Percentiles rank a stretch among this genome's conserved stretches.
These are phyloP conservation scores for Oreotragus oreotragus DNA, from an alignment of 2,113 vertebrate genomes.

Conservation along the genomic window DNA sequence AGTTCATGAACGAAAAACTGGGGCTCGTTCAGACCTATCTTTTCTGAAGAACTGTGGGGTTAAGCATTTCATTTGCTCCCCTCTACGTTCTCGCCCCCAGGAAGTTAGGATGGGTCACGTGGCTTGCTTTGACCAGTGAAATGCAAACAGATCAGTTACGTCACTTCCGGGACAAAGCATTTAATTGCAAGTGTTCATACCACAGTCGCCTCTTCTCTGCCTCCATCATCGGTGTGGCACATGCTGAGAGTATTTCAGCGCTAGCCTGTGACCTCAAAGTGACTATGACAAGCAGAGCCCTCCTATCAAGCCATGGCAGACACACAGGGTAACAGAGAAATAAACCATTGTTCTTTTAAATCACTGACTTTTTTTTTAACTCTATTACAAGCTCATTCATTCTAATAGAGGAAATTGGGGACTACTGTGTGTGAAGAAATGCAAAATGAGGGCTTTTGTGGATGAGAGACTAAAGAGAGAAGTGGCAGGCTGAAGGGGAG, in stretches of 20 bases:
- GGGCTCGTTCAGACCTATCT: not conserved
- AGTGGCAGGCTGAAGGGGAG: not conserved
- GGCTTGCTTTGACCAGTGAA: not conserved
- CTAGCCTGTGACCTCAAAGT: not conserved
- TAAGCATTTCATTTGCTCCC: not conserved
- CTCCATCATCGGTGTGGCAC: not conserved
- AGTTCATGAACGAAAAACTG: not conserved
- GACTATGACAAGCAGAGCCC: not conserved
- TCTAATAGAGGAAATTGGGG: not conserved
- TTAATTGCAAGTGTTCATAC: not conserved
- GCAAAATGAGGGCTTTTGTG: not conserved
- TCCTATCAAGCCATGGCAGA: not conserved
- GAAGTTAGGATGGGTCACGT: rapidly evolving
- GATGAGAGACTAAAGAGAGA: not conserved
- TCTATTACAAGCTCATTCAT: not conserved
- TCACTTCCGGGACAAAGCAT: not conserved
- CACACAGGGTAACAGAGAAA: not conserved
- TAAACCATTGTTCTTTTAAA: not conserved
- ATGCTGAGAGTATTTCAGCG: not conserved
- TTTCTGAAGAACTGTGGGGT: not conserved
- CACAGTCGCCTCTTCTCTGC: not conserved
- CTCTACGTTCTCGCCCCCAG: not conserved
- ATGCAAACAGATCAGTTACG: not conserved
- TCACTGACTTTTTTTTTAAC: not conserved
- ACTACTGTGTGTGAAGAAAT: not conserved